phyloP scores from a whole-genome alignment of 2,113 vertebrate genomes.

The Plectropomus leopardus region DNA sequence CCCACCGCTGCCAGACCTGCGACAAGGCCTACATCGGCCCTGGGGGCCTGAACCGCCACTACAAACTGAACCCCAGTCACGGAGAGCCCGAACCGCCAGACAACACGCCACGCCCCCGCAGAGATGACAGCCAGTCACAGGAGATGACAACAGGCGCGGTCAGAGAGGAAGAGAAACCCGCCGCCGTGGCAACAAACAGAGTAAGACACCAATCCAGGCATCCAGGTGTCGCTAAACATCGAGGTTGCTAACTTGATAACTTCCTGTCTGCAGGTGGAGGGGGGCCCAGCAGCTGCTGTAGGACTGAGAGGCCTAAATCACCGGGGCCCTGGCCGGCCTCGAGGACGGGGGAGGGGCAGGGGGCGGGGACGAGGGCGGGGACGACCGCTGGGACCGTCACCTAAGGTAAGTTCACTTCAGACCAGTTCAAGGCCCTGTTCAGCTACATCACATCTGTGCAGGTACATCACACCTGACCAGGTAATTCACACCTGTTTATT shows the following conservation, averaged over 20 bases:
- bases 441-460: neutral
- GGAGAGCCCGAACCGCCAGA: constrained; percentile 76
- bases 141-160: neutral
- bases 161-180: constrained; percentile 32
- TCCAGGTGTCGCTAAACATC: too few relatives aligned
- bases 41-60: constrained; percentile 94
- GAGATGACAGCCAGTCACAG: constrained; percentile 39
- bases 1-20: constrained; percentile 91
- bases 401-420: constrained; percentile 57
- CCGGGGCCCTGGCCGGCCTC: constrained; percentile 81
- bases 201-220: constrained; percentile 38
- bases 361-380: constrained; percentile 78
- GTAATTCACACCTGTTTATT: neutral
- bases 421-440: too few relatives aligned
- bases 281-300: constrained; percentile 44
- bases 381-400: constrained; percentile 77
- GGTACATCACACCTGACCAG: neutral
- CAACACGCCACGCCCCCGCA: neutral
- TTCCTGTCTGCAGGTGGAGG: constrained; percentile 46
- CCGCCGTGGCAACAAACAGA: constrained; percentile 32
- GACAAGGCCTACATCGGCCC: constrained; percentile 95
- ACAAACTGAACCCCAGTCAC: constrained; percentile 92
- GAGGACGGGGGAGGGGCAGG: constrained; percentile 65
- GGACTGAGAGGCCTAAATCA: constrained; percentile 68
- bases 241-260: neutral